A percentile compares a stretch with the other conserved stretches of the same genome.
phyloP scores from a whole-genome alignment of 2,797 vertebrate genomes.

The Neosalanx taihuensis region DNA sequence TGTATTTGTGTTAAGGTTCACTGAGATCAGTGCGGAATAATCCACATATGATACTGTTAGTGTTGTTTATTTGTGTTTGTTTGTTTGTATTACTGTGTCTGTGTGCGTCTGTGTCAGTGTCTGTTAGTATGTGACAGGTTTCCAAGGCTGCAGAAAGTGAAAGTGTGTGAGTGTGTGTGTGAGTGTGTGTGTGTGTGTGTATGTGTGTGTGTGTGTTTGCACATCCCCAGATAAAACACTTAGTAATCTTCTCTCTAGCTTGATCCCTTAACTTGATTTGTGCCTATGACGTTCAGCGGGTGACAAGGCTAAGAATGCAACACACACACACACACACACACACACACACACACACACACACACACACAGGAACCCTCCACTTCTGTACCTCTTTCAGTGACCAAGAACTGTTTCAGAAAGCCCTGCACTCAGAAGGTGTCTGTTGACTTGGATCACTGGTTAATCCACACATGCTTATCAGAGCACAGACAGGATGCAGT shows the following conservation, averaged over 20 bases:
- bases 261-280: conserved; percentile 43
- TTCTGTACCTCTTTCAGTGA: not conserved
- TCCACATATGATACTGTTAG: not conserved
- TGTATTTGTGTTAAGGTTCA: too few relatives aligned
- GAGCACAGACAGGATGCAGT: not conserved
- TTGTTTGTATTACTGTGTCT: not conserved
- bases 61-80: not conserved
- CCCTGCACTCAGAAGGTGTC: too few relatives aligned
- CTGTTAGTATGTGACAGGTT: not conserved
- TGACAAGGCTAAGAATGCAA: conserved; percentile 21
- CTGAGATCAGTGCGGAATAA: too few relatives aligned
- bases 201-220: not conserved
- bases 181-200: not conserved
- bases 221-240: not conserved
- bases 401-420: not conserved
- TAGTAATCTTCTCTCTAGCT: conserved; percentile 32
- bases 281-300: conserved; percentile 18
- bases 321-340: conserved; percentile 1
- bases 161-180: not conserved
- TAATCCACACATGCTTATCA: not conserved
- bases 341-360: not conserved
- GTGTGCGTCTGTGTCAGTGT: not conserved
- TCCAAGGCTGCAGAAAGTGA: too few relatives aligned
- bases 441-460: too few relatives aligned
- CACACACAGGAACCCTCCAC: not conserved